These are phyloP conservation scores for Trichonephila clavata DNA, from an alignment of 1,140 invertebrate species.

Conservation along the genomic window DNA sequence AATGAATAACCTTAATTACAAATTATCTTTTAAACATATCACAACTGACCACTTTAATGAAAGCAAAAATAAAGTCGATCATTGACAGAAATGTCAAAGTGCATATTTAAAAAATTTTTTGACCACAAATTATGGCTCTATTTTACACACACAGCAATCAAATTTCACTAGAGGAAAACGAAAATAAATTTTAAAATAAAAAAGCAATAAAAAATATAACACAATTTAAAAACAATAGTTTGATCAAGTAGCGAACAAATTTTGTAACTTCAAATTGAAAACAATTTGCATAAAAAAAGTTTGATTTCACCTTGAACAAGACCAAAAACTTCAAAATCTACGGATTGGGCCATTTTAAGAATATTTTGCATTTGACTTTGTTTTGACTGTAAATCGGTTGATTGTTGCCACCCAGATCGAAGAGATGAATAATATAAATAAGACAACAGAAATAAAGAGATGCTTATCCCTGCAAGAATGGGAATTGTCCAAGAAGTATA, in stretches of 20 bases:
- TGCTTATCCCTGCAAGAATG: slow-evolving; percentile 3
- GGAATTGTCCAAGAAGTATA: not conserved
- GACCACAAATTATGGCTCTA: too few species aligned
- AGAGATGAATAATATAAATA: slow-evolving; percentile 25
- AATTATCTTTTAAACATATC: too few species aligned
- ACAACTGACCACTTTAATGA: too few species aligned
- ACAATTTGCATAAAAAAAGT: not conserved
- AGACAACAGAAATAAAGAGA: slow-evolving; percentile 20
- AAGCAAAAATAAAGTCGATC: too few species aligned
- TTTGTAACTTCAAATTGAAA: not conserved
- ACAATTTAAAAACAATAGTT: not conserved
- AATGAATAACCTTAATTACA: too few species aligned
- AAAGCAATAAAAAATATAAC: too few species aligned
- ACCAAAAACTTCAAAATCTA: slow-evolving; percentile 72
- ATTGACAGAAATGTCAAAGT: too few species aligned
- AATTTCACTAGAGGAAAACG: too few species aligned
- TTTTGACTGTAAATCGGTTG: not conserved
- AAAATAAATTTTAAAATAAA: too few species aligned
- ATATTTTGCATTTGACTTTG: slow-evolving; percentile 49
- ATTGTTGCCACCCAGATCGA: slow-evolving; percentile 31
- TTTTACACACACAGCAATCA: too few species aligned
- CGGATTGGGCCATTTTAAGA: slow-evolving; percentile 47
- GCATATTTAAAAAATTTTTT: too few species aligned
- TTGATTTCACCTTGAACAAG: slow-evolving; percentile 56
- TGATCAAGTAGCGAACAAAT: not conserved